Base-by-base conservation (phyloP, 2,888 invertebrate species). In the Drosophila austrosaltans region DNA sequence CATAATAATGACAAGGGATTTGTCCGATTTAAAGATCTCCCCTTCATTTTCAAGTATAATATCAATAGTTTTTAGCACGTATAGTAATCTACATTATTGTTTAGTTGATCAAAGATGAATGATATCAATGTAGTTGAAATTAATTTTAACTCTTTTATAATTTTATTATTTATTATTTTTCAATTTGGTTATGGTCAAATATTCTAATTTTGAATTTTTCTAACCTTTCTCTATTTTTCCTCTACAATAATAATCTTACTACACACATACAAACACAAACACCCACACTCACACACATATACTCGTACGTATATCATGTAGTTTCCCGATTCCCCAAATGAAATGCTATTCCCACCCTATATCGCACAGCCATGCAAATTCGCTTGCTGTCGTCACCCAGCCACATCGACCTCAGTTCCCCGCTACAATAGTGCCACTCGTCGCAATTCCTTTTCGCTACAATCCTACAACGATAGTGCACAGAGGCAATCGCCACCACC, bases 311-410 rank as follows among this genome's bases (percentile, higher is more conserved):
- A 44, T 68, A 69, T 30, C 65, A 67, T 75, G 80, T 82, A 92
- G 92, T 89, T 92, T 78, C 91, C 92, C 81, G 92, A 92, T 76
- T 89, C 92, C 81, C 91, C 91, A 63, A 90, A 85, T 76, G 92
- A 92, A 91, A 91, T 92, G 91, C 84, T 92, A 64, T 92, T 92
- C 84, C 92, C 92, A 58, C 92, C 92, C 56, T 92, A 92, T 71
- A 92, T 92, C 76, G 92, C 92, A 66, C 92, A 90, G 62, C 91
- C 92, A 25, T 92, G 92, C 76, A 90, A 92, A 80, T 85, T 91
- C 66, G 88, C 92, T 72, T 92, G 92, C 80, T 92, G 92, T 79
- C 91, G 91, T 79, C 91, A 91, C 57, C 91, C 92, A 69, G 82
- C 87, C 68, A 84, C 89, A 42, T 91, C 92, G 68, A 79, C 81